Conservation (phyloP, 1,140 invertebrate genomes). For the Caenorhabditis latens region DNA sequence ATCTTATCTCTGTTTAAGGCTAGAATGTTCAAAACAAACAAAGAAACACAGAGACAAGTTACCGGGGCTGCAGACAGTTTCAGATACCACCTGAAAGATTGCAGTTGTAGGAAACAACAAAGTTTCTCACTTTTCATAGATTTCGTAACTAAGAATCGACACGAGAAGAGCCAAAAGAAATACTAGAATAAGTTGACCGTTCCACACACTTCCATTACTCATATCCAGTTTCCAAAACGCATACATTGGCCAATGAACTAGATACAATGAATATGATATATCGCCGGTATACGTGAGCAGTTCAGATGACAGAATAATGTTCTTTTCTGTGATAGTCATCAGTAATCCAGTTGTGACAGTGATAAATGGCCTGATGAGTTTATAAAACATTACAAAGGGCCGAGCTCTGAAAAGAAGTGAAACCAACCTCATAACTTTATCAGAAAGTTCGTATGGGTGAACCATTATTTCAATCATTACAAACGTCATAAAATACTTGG, state of each 20-base stretch:
- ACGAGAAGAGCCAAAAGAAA: not conserved
- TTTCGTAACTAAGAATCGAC: not conserved
- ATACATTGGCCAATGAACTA: conserved; percentile 12
- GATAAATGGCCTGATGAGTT: not conserved
- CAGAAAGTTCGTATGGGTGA: not conserved
- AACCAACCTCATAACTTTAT: not conserved
- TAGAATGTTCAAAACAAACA: not conserved
- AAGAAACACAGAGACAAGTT: not conserved
- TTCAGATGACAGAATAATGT: not conserved
- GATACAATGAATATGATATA: not conserved
- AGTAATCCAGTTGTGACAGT: not conserved
- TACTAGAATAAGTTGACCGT: not conserved
- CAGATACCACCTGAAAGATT: not conserved
- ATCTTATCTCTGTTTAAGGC: not conserved
- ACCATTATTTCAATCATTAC: no score
- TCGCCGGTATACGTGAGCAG: not conserved
- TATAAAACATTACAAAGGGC: not conserved
- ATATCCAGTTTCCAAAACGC: not conserved
- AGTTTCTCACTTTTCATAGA: not conserved
- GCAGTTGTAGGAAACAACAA: not conserved
- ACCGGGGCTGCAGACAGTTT: not conserved
- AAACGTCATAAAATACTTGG: no score
- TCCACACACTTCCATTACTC: not conserved
- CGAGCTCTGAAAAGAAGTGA: not conserved
- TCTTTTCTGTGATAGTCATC: not conserved